Evolutionary conservation across 1,140 invertebrate species (phyloP).

Genomic region (Hermetia illucens): DNA sequence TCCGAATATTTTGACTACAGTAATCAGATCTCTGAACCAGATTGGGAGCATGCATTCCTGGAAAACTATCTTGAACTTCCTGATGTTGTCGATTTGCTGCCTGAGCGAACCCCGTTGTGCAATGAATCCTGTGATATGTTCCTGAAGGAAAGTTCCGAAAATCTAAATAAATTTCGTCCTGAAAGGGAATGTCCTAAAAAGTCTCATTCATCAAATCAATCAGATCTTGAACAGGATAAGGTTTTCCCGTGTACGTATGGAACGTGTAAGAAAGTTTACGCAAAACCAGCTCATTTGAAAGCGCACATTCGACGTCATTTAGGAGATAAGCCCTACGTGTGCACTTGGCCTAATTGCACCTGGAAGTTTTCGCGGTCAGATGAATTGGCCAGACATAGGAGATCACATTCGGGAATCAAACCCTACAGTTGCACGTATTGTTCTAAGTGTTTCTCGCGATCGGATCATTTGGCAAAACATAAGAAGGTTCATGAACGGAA

Average conservation of each 20-base stretch:
- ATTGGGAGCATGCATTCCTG: constrained; percentile 23
- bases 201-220: not conserved
- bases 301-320: constrained; percentile 86
- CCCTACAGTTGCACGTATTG: constrained; percentile 77
- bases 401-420: constrained; percentile 55
- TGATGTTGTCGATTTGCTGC: constrained; percentile 25
- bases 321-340: constrained; percentile 86
- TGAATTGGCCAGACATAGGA: constrained; percentile 52
- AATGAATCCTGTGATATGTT: constrained; percentile 31
- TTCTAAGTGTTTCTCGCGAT: constrained; percentile 72
- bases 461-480: constrained; percentile 83
- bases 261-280: constrained; percentile 60
- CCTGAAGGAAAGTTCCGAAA: constrained; percentile 27
- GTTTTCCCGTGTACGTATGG: constrained; percentile 42
- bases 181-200: not conserved
- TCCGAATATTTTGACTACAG: too few relatives aligned
- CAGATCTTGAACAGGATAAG: constrained; percentile 15
- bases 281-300: constrained; percentile 87
- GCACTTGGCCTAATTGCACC: constrained; percentile 79
- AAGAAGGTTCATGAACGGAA: constrained; percentile 65
- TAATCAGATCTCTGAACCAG: constrained; percentile 5
- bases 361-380: constrained; percentile 92
- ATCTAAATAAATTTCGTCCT: constrained; percentile 8
- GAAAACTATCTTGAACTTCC: constrained; percentile 26
- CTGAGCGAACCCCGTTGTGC: constrained; percentile 30